Evolutionary conservation across 2,113 vertebrate genomes (phyloP).

Genomic region (Otolemur garnettii): DNA sequence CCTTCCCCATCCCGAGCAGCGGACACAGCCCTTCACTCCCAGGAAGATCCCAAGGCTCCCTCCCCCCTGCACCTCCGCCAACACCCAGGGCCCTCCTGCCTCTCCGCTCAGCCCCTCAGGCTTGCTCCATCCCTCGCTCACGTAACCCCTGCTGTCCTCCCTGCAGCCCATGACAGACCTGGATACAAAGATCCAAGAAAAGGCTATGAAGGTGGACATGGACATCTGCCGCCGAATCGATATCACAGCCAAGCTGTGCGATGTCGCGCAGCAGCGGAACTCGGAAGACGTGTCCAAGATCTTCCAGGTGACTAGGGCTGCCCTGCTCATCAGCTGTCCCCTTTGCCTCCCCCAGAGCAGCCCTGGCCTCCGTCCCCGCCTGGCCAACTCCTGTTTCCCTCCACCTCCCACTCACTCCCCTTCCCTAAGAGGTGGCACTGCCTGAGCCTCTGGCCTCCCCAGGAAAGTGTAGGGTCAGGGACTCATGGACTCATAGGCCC

Average conservation of each 20-base stretch:
- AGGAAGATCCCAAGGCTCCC: neutral
- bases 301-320: constrained; percentile 93
- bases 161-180: constrained; percentile 98
- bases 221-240: constrained; percentile 99
- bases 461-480: neutral
- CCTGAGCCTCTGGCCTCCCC: neutral
- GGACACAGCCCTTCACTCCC: neutral
- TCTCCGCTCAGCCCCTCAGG: neutral
- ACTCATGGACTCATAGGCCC: neutral
- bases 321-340: constrained; percentile 64
- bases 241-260: constrained; percentile 99
- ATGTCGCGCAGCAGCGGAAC: constrained; percentile 99
- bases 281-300: constrained; percentile 99
- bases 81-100: neutral
- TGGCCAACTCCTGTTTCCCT: neutral
- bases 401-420: neutral
- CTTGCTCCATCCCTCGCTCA: constrained; percentile 68
- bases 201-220: constrained; percentile 99
- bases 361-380: constrained; percentile 65
- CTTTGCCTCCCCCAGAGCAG: neutral
- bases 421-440: neutral
- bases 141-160: constrained; percentile 89
- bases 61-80: no score
- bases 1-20: neutral
- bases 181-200: constrained; percentile 99